Evolutionary conservation across 92 coral and sea anemone genomes (phyloP), one percentile per base, ranked within the genome.

Genomic region (Meandrina meandrites): DNA sequence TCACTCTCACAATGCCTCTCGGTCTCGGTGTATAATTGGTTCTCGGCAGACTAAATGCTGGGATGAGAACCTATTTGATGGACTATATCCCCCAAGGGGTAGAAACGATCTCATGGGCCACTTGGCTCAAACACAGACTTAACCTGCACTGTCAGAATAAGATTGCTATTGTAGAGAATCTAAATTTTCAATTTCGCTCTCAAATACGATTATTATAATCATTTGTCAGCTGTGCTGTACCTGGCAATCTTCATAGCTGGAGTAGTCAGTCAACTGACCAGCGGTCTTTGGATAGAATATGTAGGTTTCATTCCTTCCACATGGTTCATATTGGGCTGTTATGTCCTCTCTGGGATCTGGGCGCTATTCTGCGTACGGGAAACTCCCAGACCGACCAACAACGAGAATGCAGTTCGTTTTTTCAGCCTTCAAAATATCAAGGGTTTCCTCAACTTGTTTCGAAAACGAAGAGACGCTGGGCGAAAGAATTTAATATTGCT

Each of bases 241-340:
- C 71, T 92, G 54, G 80, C 88, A 83, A 80, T 91, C 51, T 81
- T 94, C 42, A 1, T 84, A 24, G 98, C 94, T 60, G 98, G 95
- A 7, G 91, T 93, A 32, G 76, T 92, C 64, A 94, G 98, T 90
- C 95, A 92, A 80, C 21, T 92, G 79, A 94, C 98, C 73, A 94
- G 95, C 75, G 98, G 98, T 66, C 83, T 90, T 10, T 94, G 98
- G 98, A 92, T 94, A 18, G 82, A 76, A 27, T 75, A 62, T 15
- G 83, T 86, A 27, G 95, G 95, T 1, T 94, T 92, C 90, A 90
- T 89, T 48, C 87, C 94, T 8, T 91, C 98, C 2, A 90, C 79
- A 51, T 94, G 95, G 98, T 89, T 92, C 48, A 86, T 88, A 42
- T 17, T 88, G 27, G 89, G 93, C 34, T 94, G 95, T 60, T 81